Conservation (phyloP, 2,113 vertebrate species). For the Ptilonorhynchus violaceus region DNA sequence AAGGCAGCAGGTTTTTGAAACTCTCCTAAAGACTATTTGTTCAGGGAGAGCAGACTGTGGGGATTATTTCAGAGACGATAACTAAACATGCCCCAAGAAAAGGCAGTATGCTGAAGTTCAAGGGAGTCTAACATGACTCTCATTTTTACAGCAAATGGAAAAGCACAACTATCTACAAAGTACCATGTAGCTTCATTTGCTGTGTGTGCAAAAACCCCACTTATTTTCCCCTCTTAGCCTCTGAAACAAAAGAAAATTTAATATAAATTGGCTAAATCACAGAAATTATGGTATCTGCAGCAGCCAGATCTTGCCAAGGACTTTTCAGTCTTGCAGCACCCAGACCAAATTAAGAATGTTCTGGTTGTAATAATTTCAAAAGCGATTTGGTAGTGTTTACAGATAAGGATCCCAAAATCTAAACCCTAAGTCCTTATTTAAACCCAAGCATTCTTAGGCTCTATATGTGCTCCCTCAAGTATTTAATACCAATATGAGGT, state of each 20-base stretch:
- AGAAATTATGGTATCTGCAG: background rate
- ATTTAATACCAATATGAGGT: background rate
- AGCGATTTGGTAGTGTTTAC: background rate
- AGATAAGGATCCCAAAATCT: background rate
- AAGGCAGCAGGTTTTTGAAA: background rate
- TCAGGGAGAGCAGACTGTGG: background rate
- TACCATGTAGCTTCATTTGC: background rate
- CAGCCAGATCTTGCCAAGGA: background rate
- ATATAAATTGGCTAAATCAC: background rate
- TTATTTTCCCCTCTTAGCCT: background rate
- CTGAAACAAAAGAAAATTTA: background rate
- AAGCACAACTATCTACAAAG: background rate
- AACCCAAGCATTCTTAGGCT: background rate
- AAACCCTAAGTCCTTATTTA: background rate
- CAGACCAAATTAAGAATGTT: background rate
- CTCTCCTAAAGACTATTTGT: background rate
- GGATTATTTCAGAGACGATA: background rate
- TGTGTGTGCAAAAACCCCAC: background rate
- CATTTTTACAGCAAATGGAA: background rate
- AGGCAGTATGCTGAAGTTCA: background rate
- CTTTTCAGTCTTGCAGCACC: background rate
- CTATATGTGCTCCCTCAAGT: background rate
- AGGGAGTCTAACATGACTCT: background rate
- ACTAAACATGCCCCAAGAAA: background rate
- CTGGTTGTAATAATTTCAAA: background rate